Evolutionary conservation across 2,888 invertebrate species (phyloP).

Genomic region (Blastobasis lacticolella): DNA sequence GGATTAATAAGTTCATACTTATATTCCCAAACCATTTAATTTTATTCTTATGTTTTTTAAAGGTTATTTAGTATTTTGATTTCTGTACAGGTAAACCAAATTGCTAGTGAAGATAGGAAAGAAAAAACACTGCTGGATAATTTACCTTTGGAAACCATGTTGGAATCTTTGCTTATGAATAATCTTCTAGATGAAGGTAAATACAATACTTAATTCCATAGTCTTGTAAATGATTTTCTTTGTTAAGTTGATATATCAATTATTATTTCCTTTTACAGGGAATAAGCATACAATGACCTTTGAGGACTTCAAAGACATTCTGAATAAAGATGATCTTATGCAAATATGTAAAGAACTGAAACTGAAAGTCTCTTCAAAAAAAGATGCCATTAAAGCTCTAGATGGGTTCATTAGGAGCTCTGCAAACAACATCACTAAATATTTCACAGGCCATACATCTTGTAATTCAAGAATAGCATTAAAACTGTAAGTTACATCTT

Average conservation of each 20-base stretch:
- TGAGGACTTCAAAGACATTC: constrained; percentile 29
- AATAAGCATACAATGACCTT: constrained; percentile 20
- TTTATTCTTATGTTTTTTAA: too few species aligned
- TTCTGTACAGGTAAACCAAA: too few species aligned
- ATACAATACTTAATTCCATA: neutral
- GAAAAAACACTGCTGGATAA: too few species aligned
- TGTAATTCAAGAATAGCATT: constrained; percentile 36
- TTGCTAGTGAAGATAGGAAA: too few species aligned
- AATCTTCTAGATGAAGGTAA: constrained; percentile 29
- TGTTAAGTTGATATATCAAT: neutral
- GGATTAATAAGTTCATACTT: too few species aligned
- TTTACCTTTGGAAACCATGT: constrained; percentile 20
- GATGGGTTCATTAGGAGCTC: constrained; percentile 25
- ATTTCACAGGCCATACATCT: constrained; percentile 22
- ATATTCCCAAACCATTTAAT: too few species aligned
- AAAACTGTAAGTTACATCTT: constrained; percentile 33
- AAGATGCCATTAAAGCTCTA: constrained; percentile 32
- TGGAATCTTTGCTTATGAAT: constrained; percentile 31
- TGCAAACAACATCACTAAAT: constrained; percentile 32
- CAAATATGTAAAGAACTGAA: constrained; percentile 50
- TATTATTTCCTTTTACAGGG: constrained; percentile 1
- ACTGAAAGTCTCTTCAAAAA: constrained; percentile 36
- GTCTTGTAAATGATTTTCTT: too few species aligned
- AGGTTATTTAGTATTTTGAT: too few species aligned
- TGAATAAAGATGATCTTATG: constrained; percentile 42